Evolutionary conservation across 2,888 invertebrate genomes (phyloP).

Genomic region (Diogma glabrata): DNA sequence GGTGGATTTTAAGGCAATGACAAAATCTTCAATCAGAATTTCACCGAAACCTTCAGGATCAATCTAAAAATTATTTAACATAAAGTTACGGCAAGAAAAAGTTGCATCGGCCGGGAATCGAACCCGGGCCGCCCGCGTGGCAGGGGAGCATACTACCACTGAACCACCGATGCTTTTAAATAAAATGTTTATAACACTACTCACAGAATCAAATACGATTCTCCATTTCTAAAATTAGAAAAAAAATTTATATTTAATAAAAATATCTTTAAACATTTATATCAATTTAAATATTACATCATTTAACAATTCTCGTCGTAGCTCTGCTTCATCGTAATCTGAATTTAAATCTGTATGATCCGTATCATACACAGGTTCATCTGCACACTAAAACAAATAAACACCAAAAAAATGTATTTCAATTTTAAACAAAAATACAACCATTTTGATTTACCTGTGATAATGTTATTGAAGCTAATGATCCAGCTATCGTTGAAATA

Average conservation of each 20-base stretch:
- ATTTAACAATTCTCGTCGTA: constrained; percentile 61
- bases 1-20: constrained; percentile 61
- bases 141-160: constrained; percentile 6
- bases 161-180: constrained; percentile 6
- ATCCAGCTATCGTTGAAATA: constrained; percentile 61
- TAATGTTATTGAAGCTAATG: constrained; percentile 46
- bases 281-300: constrained; percentile 49
- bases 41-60: constrained; percentile 90
- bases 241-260: constrained; percentile 21
- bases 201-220: constrained; percentile 73
- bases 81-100: background rate
- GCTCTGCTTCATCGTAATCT: constrained; percentile 66
- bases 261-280: constrained; percentile 9
- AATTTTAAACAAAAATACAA: background rate
- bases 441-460: constrained; percentile 37
- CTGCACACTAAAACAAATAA: constrained; percentile 27
- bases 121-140: constrained; percentile 9
- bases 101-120: constrained; percentile 8
- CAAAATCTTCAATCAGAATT: constrained; percentile 76
- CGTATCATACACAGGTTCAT: constrained; percentile 58
- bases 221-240: constrained; percentile 69
- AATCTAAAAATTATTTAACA: constrained; percentile 43
- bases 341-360: constrained; percentile 73
- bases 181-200: constrained; percentile 19
- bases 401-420: background rate